A percentile compares a stretch with the other conserved stretches of the same genome.
Conservation (phyloP, 2,113 vertebrate genomes). For the Lepus americanus region DNA sequence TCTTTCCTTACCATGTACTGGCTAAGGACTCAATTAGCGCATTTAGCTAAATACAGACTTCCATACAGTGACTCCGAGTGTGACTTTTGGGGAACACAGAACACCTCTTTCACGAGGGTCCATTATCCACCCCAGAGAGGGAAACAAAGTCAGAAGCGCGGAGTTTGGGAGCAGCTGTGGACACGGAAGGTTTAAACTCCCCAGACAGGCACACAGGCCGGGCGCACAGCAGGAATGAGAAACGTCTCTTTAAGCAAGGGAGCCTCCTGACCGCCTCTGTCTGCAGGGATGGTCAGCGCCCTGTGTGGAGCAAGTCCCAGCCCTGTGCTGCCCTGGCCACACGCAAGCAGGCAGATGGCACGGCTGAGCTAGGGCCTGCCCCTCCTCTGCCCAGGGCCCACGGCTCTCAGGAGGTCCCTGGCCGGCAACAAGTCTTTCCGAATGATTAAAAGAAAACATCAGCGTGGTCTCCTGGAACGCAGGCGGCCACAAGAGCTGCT, state of each 20-base stretch:
- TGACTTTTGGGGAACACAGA: slow-evolving; percentile 25
- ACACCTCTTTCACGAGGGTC: slow-evolving; percentile 34
- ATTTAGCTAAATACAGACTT: slow-evolving; percentile 27
- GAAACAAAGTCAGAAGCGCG: not conserved
- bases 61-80: not conserved
- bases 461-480: not conserved
- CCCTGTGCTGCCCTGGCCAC: not conserved
- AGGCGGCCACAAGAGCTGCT: not conserved
- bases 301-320: not conserved
- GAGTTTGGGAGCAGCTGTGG: not conserved
- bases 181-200: not conserved
- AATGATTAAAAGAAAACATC: not conserved
- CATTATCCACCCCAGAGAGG: not conserved
- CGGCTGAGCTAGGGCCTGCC: not conserved
- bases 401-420: not conserved
- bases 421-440: slow-evolving; percentile 1
- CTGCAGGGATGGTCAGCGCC: not conserved
- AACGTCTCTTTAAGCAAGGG: not conserved
- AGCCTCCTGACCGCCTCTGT: not conserved
- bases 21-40: slow-evolving; percentile 6
- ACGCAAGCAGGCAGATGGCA: not conserved
- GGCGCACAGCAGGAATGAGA: not conserved
- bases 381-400: not conserved
- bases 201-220: accelerated
- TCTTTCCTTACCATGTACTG: not conserved